These are phyloP conservation scores for Pseudorasbora parva DNA, from an alignment of 2,113 vertebrate genomes.

Conservation along the genomic window DNA sequence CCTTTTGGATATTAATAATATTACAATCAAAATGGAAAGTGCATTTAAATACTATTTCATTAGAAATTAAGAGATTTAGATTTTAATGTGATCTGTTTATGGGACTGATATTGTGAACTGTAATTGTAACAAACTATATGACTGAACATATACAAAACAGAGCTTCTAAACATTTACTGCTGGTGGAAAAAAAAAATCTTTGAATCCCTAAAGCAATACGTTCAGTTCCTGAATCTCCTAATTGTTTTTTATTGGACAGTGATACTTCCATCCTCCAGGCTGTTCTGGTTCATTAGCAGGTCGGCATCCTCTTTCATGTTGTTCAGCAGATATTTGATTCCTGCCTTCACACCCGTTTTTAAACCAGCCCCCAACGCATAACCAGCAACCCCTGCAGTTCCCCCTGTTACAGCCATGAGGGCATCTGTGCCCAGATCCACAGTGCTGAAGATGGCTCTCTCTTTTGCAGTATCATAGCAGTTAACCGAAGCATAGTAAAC, in stretches of 20 bases:
- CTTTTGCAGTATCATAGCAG: constrained; percentile 78
- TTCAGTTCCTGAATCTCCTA: not conserved
- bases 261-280: constrained; percentile 65
- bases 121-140: not conserved
- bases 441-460: constrained; percentile 78
- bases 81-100: no score
- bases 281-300: constrained; percentile 75
- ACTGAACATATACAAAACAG: not conserved
- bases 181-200: not conserved
- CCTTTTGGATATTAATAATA: not conserved
- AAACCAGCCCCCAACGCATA: constrained; percentile 74
- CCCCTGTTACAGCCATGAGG: constrained; percentile 73
- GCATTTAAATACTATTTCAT: no score
- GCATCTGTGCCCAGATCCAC: constrained; percentile 84
- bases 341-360: constrained; percentile 80
- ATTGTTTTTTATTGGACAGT: constrained; percentile 57
- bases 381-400: constrained; percentile 67
- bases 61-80: no score
- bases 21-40: not conserved
- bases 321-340: constrained; percentile 74
- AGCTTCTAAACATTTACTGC: not conserved
- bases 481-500: constrained; percentile 85
- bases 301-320: constrained; percentile 73
- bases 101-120: no score
- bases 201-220: not conserved